These are phyloP conservation scores for Lagodon rhomboides DNA, from an alignment of 2,797 vertebrate genomes.

Conservation along the genomic window DNA sequence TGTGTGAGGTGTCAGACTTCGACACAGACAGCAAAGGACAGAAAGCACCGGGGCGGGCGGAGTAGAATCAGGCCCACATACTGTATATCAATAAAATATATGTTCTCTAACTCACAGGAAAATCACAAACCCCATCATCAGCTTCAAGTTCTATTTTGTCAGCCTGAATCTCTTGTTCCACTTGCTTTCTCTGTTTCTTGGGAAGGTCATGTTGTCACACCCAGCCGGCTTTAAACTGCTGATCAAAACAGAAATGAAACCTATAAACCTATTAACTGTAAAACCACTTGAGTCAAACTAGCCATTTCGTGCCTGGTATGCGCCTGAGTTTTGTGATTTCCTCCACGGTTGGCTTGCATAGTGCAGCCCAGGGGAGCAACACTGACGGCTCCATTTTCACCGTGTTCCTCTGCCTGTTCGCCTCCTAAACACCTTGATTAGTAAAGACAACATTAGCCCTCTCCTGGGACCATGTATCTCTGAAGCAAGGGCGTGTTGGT, in stretches of 20 bases:
- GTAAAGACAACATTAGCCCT: constrained; percentile 67
- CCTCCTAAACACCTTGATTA: constrained; percentile 70
- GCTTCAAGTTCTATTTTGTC: background rate
- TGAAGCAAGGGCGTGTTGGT: constrained; percentile 51
- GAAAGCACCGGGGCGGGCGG: too few species aligned
- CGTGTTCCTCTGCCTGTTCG: constrained; percentile 38
- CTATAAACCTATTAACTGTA: constrained; percentile 15
- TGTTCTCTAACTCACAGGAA: background rate
- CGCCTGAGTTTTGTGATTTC: constrained; percentile 48
- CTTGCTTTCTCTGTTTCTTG: constrained; percentile 3
- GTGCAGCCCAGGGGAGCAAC: constrained; percentile 52
- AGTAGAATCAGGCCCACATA: too few species aligned
- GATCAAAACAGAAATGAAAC: constrained; percentile 26
- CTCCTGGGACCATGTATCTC: constrained; percentile 59
- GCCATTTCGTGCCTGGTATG: constrained; percentile 12
- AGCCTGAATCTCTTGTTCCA: constrained; percentile 13
- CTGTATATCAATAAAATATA: too few species aligned
- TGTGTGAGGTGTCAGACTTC: too few species aligned
- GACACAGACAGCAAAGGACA: too few species aligned
- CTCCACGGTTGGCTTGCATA: constrained; percentile 48
- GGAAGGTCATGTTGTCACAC: background rate
- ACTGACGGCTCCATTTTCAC: constrained; percentile 65
- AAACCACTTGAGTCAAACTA: constrained; percentile 19
- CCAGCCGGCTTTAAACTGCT: constrained; percentile 3
- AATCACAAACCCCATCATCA: background rate